phyloP scores from a whole-genome alignment of 2,888 invertebrate genomes.

The Drosophila anceps region DNA sequence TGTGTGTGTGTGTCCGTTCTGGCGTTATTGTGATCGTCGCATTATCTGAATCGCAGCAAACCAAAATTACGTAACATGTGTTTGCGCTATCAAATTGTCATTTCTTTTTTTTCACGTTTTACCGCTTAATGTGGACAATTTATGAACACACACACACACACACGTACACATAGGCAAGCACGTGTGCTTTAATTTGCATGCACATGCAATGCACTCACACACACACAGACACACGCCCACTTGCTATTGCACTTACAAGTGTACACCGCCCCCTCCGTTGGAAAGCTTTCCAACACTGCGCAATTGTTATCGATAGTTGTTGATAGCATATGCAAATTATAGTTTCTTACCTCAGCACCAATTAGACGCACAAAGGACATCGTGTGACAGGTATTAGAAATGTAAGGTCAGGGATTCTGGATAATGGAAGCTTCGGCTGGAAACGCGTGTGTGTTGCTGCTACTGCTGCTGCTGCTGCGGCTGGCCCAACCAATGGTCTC shows the following conservation, averaged over 20 bases:
- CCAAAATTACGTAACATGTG: constrained; percentile 54
- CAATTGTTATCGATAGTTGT: constrained; percentile 31
- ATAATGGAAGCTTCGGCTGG: constrained; percentile 44
- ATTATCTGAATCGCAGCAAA: constrained; percentile 43
- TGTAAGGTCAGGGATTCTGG: constrained; percentile 35
- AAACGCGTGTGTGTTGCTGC: constrained; percentile 32
- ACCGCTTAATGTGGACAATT: constrained; percentile 24
- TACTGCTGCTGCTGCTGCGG: constrained; percentile 27
- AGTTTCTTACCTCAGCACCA: constrained; percentile 83
- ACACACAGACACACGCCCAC: constrained; percentile 5
- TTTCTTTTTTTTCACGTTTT: constrained; percentile 13
- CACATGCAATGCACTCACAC: not conserved
- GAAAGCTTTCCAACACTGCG: constrained; percentile 19
- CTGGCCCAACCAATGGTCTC: constrained; percentile 73
- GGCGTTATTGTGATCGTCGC: constrained; percentile 40
- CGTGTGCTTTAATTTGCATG: constrained; percentile 22
- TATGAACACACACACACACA: constrained; percentile 1
- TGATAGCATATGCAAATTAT: not conserved
- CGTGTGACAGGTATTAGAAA: constrained; percentile 36
- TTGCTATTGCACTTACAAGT: constrained; percentile 6
- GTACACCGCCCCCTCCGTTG: not conserved
- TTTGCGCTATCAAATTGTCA: constrained; percentile 21
- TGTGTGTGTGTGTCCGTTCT: constrained; percentile 7
- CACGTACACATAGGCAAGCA: not conserved
- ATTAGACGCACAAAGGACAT: constrained; percentile 83